These are phyloP conservation scores for Lutjanus erythropterus DNA, from an alignment of 2,113 vertebrate species.

Conservation along the genomic window DNA sequence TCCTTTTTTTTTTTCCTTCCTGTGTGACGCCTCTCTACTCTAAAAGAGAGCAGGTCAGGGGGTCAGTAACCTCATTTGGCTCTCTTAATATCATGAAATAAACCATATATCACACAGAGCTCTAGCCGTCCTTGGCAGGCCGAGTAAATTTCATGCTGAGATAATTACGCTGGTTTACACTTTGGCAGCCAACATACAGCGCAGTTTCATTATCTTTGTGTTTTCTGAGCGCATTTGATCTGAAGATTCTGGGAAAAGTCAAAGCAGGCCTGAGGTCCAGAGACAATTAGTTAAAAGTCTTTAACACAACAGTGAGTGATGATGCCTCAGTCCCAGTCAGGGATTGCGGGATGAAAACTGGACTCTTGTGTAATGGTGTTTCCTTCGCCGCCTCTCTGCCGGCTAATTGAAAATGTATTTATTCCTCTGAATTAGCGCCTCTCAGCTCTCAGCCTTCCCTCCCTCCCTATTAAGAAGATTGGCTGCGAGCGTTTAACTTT, in stretches of 20 bases:
- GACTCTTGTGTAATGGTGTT: constrained; percentile 37
- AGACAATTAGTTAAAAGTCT: constrained; percentile 57
- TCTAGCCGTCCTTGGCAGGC: not conserved
- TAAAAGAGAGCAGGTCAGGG: not conserved
- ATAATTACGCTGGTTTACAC: constrained; percentile 29
- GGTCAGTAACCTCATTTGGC: constrained; percentile 4
- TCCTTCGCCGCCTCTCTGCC: constrained; percentile 40
- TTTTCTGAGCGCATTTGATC: constrained; percentile 34
- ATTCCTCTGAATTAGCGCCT: constrained; percentile 65
- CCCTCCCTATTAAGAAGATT: constrained; percentile 64
- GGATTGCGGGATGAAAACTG: constrained; percentile 20
- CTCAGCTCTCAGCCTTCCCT: constrained; percentile 45
- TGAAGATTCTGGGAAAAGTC: constrained; percentile 40
- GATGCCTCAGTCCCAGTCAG: constrained; percentile 27
- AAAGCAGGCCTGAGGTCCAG: constrained; percentile 33
- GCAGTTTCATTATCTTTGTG: constrained; percentile 22
- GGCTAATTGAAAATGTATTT: constrained; percentile 71
- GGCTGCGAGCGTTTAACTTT: constrained; percentile 60
- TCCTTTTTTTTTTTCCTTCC: no score
- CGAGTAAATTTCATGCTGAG: constrained; percentile 11
- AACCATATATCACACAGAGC: not conserved
- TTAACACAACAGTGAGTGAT: constrained; percentile 44
- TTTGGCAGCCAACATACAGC: not conserved
- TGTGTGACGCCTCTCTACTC: not conserved
- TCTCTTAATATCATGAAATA: constrained; percentile 18